Conservation (phyloP, 1,140 invertebrate genomes). For the Pogonognathellus flavescens region DNA sequence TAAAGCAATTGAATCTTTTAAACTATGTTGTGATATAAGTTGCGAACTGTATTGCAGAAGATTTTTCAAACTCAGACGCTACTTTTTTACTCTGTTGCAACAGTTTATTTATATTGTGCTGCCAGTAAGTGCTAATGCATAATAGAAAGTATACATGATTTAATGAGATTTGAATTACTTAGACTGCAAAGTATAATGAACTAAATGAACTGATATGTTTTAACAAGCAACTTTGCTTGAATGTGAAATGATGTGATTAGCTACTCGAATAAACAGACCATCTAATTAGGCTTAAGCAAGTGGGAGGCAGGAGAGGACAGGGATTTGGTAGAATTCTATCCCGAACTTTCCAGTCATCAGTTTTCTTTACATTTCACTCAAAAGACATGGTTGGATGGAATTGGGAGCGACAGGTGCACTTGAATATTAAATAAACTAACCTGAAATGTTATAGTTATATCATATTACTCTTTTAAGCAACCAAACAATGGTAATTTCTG, state of each 20-base stretch:
- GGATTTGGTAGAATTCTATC: conserved; percentile 16
- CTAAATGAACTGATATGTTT: neutral
- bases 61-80: too few species aligned
- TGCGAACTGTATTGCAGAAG: too few species aligned
- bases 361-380: too few species aligned
- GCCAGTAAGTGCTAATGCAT: too few species aligned
- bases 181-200: neutral
- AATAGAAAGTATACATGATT: too few species aligned
- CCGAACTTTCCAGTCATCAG: conserved; percentile 11
- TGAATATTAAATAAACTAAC: neutral
- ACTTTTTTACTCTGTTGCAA: too few species aligned
- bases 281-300: conserved; percentile 33
- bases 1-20: too few species aligned
- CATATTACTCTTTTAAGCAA: neutral
- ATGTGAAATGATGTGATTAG: neutral
- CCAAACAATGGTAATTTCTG: neutral
- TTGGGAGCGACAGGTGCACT: neutral
- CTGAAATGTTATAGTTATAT: neutral
- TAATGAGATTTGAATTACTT: too few species aligned
- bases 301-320: neutral
- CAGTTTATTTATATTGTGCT: too few species aligned
- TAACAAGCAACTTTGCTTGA: neutral
- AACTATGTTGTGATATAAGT: too few species aligned
- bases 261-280: neutral
- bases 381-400: too few species aligned